A percentile compares a stretch with the other conserved stretches of the same genome.
These are phyloP conservation scores for Emydoidea blandingii DNA, from an alignment of 2,797 vertebrate species.

Conservation along the genomic window DNA sequence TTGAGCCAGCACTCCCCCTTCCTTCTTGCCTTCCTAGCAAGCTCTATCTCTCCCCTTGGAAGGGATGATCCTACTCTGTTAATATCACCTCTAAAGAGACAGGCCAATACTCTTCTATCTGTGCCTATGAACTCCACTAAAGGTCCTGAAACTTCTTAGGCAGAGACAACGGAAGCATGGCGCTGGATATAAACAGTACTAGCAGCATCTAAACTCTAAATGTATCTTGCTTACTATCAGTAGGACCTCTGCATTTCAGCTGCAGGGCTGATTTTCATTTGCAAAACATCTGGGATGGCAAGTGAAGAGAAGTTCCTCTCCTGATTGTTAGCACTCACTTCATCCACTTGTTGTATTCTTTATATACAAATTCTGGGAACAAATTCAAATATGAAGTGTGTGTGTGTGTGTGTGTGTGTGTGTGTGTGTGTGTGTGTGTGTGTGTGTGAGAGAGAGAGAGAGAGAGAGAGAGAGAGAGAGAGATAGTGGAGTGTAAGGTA, in stretches of 20 bases:
- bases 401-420: not conserved
- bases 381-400: not conserved
- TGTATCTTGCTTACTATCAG: not conserved
- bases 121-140: not conserved
- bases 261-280: not conserved
- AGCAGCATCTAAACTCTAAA: not conserved
- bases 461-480: too few species aligned
- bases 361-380: not conserved
- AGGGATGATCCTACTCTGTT: not conserved
- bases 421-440: not conserved
- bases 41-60: not conserved
- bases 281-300: not conserved
- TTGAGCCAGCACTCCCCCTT: not conserved
- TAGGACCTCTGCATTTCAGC: not conserved
- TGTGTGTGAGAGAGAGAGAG: too few species aligned
- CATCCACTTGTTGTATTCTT: not conserved
- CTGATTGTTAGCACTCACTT: not conserved
- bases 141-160: not conserved
- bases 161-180: not conserved
- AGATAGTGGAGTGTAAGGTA: not conserved
- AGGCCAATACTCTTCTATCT: not conserved
- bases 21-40: not conserved
- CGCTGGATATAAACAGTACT: not conserved
- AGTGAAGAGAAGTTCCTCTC: not conserved
- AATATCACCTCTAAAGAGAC: not conserved